phyloP scores from a whole-genome alignment of 2,113 vertebrate species.

The Chlamydotis undulata region DNA sequence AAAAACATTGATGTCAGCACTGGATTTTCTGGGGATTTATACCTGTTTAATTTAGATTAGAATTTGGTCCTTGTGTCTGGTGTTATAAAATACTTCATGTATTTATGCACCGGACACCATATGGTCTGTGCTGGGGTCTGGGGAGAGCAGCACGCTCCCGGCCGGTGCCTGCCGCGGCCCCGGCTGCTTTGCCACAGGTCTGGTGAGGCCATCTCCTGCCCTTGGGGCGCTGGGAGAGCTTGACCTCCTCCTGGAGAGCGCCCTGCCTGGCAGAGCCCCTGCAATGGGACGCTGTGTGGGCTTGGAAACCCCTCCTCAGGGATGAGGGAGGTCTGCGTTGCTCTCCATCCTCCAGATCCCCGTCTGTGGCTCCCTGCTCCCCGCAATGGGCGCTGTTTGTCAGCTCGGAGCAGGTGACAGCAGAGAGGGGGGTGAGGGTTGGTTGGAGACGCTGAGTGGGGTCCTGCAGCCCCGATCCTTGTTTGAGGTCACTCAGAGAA shows the following conservation, averaged over 20 bases:
- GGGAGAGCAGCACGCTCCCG: not conserved
- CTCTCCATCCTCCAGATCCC: not conserved
- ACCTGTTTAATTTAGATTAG: conserved; percentile 18
- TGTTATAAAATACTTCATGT: not conserved
- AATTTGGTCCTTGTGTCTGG: not conserved
- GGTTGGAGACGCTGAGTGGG: accelerated
- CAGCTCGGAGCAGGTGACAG: not conserved
- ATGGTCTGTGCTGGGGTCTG: not conserved
- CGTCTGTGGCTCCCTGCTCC: too few relatives aligned
- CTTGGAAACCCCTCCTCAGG: not conserved
- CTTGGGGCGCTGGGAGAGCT: not conserved
- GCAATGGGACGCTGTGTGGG: accelerated
- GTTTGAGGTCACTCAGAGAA: not conserved
- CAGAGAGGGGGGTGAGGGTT: accelerated
- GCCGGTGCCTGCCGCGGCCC: accelerated
- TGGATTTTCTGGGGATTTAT: not conserved
- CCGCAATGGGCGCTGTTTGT: accelerated
- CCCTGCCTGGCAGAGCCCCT: not conserved
- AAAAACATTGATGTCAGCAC: not conserved
- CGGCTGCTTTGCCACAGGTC: not conserved
- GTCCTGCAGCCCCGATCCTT: accelerated
- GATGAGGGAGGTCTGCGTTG: not conserved
- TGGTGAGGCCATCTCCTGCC: not conserved
- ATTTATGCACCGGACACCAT: not conserved
- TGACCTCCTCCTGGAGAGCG: not conserved